Conservation (phyloP, 2,113 vertebrate genomes). For the Megalops atlanticus region DNA sequence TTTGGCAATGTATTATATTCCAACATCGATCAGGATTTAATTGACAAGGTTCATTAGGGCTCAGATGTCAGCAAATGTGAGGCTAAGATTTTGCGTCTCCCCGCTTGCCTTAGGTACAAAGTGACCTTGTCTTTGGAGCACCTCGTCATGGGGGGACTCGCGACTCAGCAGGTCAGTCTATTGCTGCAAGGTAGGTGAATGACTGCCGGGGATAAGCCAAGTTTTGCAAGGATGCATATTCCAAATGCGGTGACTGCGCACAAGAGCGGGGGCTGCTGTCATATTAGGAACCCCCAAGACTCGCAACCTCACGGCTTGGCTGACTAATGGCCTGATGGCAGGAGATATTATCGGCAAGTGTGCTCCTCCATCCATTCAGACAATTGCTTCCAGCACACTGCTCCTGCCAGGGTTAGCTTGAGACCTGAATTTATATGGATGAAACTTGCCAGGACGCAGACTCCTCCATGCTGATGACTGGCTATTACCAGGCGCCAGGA, state of each 20-base stretch:
- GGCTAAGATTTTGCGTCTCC: neutral
- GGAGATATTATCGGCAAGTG: neutral
- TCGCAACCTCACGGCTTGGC: neutral
- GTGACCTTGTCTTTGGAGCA: neutral
- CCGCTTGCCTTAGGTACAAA: neutral
- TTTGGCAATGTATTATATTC: conserved; percentile 17
- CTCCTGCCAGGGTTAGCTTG: neutral
- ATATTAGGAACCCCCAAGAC: neutral
- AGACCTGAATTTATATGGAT: neutral
- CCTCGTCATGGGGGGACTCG: neutral
- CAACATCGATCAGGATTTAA: conserved; percentile 42
- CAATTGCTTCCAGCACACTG: neutral
- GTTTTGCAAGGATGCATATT: neutral
- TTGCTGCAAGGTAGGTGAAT: no score
- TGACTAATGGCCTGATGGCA: neutral
- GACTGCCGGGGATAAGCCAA: neutral
- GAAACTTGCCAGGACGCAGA: neutral
- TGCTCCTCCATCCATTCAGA: conserved; percentile 1
- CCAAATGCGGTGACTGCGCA: neutral
- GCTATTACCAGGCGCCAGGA: neutral
- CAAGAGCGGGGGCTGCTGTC: neutral
- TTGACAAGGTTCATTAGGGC: conserved; percentile 46
- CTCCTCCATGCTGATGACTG: neutral
- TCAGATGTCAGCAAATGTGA: conserved; percentile 37
- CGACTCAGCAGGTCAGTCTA: neutral